phyloP scores from a whole-genome alignment of 2,888 invertebrate genomes.

The Patella depressa region DNA sequence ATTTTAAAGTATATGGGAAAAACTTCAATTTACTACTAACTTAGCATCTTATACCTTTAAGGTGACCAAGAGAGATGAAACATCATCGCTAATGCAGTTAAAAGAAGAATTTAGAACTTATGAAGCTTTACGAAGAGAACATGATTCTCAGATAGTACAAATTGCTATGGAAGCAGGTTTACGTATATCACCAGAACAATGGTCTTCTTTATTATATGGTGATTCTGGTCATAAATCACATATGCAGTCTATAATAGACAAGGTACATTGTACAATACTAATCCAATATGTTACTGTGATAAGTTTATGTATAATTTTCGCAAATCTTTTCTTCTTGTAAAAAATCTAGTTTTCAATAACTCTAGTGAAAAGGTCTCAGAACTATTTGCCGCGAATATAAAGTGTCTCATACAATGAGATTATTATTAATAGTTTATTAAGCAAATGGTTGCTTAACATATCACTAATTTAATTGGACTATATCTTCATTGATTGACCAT shows the following conservation, averaged over 20 bases:
- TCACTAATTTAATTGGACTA: no score
- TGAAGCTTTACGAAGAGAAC: constrained; percentile 91
- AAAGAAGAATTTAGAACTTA: constrained; percentile 97
- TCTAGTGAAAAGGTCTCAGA: no score
- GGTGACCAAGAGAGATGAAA: constrained; percentile 96
- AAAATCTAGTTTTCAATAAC: no score
- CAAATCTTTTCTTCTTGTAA: no score
- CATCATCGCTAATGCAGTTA: constrained; percentile 97
- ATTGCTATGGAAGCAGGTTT: constrained; percentile 98
- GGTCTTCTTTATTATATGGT: constrained; percentile 96
- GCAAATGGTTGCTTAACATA: no score
- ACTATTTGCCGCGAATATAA: no score
- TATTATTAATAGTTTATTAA: no score
- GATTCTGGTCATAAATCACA: constrained; percentile 96
- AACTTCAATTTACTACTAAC: no score
- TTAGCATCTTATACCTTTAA: constrained; percentile 61
- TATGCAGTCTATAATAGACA: constrained; percentile 85
- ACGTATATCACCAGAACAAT: constrained; percentile 97
- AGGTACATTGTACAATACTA: constrained; percentile 52
- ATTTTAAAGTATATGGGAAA: no score
- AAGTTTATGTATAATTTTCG: no score
- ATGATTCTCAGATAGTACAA: constrained; percentile 98
- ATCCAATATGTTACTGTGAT: background rate
- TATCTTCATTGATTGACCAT: no score
- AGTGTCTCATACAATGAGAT: no score